phyloP scores from a whole-genome alignment of 2,797 vertebrate genomes.

The Poeciliopsis gracilis region DNA sequence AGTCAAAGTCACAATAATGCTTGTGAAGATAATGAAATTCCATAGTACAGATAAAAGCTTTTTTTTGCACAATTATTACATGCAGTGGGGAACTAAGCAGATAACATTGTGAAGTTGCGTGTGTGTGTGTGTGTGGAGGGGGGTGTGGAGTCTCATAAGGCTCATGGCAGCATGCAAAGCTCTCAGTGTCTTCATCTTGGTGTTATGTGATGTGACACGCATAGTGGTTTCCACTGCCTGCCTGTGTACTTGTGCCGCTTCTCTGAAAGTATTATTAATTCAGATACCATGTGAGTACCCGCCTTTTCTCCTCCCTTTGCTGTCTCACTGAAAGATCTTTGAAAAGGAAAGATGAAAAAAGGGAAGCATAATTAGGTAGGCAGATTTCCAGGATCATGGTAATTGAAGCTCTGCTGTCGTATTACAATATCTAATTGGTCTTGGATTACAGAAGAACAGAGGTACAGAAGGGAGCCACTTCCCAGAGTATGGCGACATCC shows the following conservation, averaged over 20 bases:
- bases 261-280: slow-evolving; percentile 78
- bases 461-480: slow-evolving; percentile 40
- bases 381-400: slow-evolving; percentile 61
- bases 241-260: slow-evolving; percentile 62
- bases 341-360: slow-evolving; percentile 67
- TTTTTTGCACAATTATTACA: slow-evolving; percentile 4
- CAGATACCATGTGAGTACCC: slow-evolving; percentile 59
- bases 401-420: slow-evolving; percentile 70
- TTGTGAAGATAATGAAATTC: slow-evolving; percentile 31
- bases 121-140: not conserved
- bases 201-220: slow-evolving; percentile 71
- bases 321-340: slow-evolving; percentile 62
- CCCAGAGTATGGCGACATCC: slow-evolving; percentile 30
- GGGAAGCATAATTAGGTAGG: slow-evolving; percentile 72
- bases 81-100: slow-evolving; percentile 3
- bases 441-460: slow-evolving; percentile 60
- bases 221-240: slow-evolving; percentile 64
- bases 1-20: slow-evolving; percentile 10
- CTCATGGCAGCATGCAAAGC: slow-evolving; percentile 51
- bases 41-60: slow-evolving; percentile 19
- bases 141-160: slow-evolving; percentile 26
- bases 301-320: slow-evolving; percentile 63
- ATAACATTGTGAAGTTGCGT: slow-evolving; percentile 22
- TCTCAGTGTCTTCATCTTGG: slow-evolving; percentile 60
- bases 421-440: slow-evolving; percentile 72